Conservation (phyloP, 2,113 vertebrate species). For the Anoplopoma fimbria region DNA sequence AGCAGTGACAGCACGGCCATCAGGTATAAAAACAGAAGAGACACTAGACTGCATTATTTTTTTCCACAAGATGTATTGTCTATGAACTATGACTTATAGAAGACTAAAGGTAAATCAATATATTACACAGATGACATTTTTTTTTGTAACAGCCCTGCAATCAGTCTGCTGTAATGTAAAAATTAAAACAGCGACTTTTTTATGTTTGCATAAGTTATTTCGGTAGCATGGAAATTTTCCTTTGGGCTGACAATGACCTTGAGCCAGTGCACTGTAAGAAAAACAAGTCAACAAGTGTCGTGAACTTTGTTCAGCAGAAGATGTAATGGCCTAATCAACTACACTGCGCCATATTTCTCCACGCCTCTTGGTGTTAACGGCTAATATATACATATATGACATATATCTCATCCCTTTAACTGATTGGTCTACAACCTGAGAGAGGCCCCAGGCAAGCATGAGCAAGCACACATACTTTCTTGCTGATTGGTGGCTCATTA, state of each 20-base stretch:
- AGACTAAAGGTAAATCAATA: conserved; percentile 15
- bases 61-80: conserved; percentile 11
- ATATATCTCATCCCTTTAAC: conserved; percentile 53
- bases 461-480: conserved; percentile 26
- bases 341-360: conserved; percentile 27
- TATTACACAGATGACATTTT: conserved; percentile 20
- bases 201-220: conserved; percentile 13
- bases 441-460: conserved; percentile 23
- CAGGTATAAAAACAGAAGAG: conserved; percentile 8
- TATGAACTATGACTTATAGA: neutral
- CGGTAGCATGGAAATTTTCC: conserved; percentile 27
- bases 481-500: conserved; percentile 62
- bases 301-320: conserved; percentile 26
- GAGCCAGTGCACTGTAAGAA: conserved; percentile 8
- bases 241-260: conserved; percentile 26
- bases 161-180: conserved; percentile 17
- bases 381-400: conserved; percentile 65
- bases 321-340: conserved; percentile 49
- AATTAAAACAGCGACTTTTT: conserved; percentile 16
- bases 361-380: conserved; percentile 39
- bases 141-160: conserved; percentile 25
- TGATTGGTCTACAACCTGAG: conserved; percentile 48
- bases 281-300: conserved; percentile 41
- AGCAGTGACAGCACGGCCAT: neutral
- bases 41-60: neutral